Evolutionary conservation across 2,888 invertebrate species (phyloP).

Genomic region (Lutraria lutraria): DNA sequence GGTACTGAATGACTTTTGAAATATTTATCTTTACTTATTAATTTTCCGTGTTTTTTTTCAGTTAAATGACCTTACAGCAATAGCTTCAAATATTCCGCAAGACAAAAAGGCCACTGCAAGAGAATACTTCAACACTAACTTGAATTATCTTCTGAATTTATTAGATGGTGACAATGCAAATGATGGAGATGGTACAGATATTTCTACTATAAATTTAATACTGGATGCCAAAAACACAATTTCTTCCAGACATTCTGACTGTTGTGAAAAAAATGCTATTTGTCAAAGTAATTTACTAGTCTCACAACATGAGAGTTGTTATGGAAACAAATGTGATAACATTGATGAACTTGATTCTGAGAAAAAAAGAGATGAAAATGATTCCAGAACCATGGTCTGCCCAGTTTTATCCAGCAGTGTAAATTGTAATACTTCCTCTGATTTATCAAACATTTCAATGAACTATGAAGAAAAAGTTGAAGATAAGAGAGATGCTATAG

Average conservation of each 20-base stretch:
- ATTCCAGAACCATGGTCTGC: not conserved
- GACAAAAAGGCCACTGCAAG: not conserved
- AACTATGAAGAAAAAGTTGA: not conserved
- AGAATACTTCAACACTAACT: not conserved
- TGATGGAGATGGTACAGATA: not conserved
- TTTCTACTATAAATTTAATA: not conserved
- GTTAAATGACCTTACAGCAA: conserved; percentile 21
- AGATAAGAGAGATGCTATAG: not conserved
- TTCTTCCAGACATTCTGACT: not conserved
- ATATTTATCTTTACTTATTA: not conserved
- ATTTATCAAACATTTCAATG: not conserved
- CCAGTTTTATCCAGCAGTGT: not conserved
- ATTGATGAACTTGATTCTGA: not conserved
- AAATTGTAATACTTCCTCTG: not conserved
- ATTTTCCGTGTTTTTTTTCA: conserved; percentile 22
- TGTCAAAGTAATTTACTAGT: not conserved
- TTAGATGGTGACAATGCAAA: not conserved
- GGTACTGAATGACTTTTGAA: not conserved
- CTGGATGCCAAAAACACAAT: not conserved
- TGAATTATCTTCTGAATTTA: not conserved
- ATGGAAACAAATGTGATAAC: not conserved
- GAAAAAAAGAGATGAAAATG: not conserved
- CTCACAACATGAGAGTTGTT: not conserved
- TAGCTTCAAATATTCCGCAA: conserved; percentile 18
- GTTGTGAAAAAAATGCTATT: not conserved